Conservation (phyloP, 2,797 vertebrate species). For the Chelidonichthys spinosus region DNA sequence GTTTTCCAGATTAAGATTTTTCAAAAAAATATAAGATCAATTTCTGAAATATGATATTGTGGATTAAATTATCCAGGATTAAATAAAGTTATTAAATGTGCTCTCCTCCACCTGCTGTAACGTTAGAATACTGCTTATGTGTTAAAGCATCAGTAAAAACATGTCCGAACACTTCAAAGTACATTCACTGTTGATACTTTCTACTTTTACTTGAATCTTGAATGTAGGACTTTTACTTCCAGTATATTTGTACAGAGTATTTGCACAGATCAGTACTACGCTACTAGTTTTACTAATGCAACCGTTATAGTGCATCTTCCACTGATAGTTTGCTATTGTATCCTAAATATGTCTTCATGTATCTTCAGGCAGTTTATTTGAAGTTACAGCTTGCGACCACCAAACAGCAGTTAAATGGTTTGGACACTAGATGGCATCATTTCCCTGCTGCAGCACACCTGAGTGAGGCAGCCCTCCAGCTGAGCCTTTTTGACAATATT, state of each 20-base stretch:
- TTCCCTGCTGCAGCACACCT: constrained; percentile 8
- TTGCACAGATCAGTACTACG: no score
- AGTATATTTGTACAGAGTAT: no score
- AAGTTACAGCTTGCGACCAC: neutral
- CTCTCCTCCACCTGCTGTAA: neutral
- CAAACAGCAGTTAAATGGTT: neutral
- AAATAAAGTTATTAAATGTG: constrained; percentile 1
- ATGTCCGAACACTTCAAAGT: no score
- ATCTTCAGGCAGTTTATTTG: neutral
- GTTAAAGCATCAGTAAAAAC: neutral
- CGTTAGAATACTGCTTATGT: neutral
- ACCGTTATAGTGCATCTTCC: neutral
- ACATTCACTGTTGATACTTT: no score
- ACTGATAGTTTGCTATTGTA: neutral
- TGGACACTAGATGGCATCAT: constrained; percentile 60
- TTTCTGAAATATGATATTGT: neutral
- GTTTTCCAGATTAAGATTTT: neutral
- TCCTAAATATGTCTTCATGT: neutral
- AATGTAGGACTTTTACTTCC: no score
- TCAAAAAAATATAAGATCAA: neutral
- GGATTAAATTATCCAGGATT: neutral
- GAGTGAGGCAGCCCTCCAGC: neutral
- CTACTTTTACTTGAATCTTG: no score
- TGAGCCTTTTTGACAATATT: constrained; percentile 1
- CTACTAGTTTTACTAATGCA: neutral